Percentiles rank a stretch among this genome's conserved stretches.
phyloP scores from a whole-genome alignment of 2,113 vertebrate species.

The Phylloscopus trochilus region DNA sequence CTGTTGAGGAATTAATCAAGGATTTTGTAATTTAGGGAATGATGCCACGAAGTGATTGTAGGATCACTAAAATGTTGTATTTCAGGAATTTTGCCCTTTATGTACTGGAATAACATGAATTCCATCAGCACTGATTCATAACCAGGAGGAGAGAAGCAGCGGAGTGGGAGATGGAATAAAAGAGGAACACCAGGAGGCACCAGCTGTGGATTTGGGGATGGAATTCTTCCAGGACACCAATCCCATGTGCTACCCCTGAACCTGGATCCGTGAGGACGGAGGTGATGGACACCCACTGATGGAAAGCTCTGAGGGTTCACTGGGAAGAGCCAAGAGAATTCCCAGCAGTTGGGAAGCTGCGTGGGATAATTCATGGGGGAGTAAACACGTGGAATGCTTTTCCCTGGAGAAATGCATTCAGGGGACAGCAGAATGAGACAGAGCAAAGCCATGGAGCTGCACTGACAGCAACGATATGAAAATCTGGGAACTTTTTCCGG shows the following conservation, averaged over 20 bases:
- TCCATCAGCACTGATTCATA: background rate
- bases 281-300: background rate
- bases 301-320: background rate
- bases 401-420: background rate
- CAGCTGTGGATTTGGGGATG: background rate
- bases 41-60: background rate
- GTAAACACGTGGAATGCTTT: background rate
- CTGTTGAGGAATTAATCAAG: background rate
- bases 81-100: background rate
- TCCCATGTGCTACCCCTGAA: background rate
- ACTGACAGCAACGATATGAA: accelerated
- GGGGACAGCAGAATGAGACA: background rate
- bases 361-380: background rate
- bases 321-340: background rate
- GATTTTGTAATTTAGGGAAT: background rate
- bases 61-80: background rate
- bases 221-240: background rate
- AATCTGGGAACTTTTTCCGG: background rate
- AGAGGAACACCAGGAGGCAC: accelerated
- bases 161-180: background rate
- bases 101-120: background rate
- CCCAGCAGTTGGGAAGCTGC: background rate
- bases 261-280: background rate
- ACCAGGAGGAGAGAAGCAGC: no score
- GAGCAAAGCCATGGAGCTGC: background rate